A percentile compares a stretch with the other conserved stretches of the same genome.
Evolutionary conservation across 2,113 vertebrate genomes (phyloP).

Genomic region (Chelonoidis abingdonii): DNA sequence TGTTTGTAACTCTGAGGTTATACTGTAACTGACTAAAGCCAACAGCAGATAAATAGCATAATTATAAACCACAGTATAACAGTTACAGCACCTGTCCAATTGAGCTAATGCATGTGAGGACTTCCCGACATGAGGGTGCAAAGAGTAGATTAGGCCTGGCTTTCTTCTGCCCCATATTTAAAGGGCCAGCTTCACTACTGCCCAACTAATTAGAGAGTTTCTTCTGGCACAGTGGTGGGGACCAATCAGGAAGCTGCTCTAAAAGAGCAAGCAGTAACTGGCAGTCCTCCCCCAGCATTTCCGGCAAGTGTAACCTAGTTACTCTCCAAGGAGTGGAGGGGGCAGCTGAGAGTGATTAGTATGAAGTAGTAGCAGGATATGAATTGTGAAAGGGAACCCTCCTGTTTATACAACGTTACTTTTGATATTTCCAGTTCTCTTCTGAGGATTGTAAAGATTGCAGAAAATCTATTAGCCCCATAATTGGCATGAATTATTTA

Average conservation of each 20-base stretch:
- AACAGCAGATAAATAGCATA: too few species aligned
- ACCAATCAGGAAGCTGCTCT: neutral
- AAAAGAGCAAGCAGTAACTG: neutral
- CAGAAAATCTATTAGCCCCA: neutral
- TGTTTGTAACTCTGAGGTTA: too few species aligned
- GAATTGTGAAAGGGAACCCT: neutral
- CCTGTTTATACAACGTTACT: neutral
- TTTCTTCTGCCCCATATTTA: neutral
- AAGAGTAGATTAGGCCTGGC: neutral
- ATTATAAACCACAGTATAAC: too few species aligned
- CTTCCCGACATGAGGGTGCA: neutral
- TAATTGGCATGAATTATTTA: neutral
- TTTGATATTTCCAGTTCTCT: neutral
- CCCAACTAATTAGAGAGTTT: neutral
- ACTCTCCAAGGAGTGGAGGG: neutral
- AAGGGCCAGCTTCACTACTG: neutral
- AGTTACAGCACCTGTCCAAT: neutral
- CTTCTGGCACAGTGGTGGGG: neutral
- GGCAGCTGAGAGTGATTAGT: slow-evolving; percentile 11
- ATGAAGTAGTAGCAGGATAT: neutral
- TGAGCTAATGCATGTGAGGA: neutral
- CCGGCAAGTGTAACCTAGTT: neutral
- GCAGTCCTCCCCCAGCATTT: slow-evolving; percentile 18
- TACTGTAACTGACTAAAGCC: too few species aligned
- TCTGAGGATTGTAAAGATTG: neutral